Evolutionary conservation across 2,113 vertebrate species (phyloP), one percentile per base, ranked within the genome.

Genomic region (Aleadryas rufinucha): DNA sequence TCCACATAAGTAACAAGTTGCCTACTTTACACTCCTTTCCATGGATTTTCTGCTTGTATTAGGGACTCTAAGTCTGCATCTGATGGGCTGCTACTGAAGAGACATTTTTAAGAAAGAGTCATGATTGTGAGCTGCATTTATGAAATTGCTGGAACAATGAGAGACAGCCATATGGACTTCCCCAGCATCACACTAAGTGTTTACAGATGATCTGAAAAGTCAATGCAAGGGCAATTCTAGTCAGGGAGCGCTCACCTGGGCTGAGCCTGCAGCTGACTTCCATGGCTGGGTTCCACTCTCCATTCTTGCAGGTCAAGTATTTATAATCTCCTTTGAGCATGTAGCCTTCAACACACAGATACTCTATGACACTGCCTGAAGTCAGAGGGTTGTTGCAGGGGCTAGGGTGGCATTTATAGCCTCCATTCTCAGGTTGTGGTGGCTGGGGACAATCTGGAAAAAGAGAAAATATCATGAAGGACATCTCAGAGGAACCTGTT

Each of bases 301-400:
- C 99, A 87, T 99, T 98, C 97, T 99, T 98, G 92, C 99, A 99
- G 44, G 99, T 99, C 98, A 99, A 97, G 96, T 99, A 99, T 85
- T 99, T 99, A 97, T 99, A 99, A 80, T 99, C 99, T 11, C 99
- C 99, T 90, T 99, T 99, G 95, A 99, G 97, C 88, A 99, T 97
- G 94, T 99, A 99, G 87, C 99, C 99, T 98, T 99, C 99, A 0
- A 98, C 98, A 13, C 99, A 99, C 42, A 99, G 98, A 95, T 99
- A 99, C 95, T 99, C 99, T 24, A 99, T 99, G 96, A 99, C 99
- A 1, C 99, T 99, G 93, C 98, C 98, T 11, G 99, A 98, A 75
- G 97, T 98, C 97, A 99, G 97, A 84, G 97, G 97, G 95, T 98
- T 98, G 94, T 96, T 98, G 97, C 99, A 99, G 71, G 99, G 99